Evolutionary conservation across 2,888 invertebrate species (phyloP), one percentile per base, ranked within the genome.

Genomic region (Antheraea assamensis): DNA sequence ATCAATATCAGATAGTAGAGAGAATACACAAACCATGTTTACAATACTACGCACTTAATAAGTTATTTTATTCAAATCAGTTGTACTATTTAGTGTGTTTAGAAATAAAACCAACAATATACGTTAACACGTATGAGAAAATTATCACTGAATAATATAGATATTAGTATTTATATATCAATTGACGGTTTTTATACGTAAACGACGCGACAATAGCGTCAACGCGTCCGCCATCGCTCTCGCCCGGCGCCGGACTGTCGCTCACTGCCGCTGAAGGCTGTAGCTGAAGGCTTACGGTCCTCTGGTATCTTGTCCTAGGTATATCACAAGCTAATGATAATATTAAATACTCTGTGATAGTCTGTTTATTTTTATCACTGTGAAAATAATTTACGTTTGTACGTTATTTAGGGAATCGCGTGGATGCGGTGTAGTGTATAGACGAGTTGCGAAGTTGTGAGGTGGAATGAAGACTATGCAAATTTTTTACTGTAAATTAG

Each of bases 311-410:
- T 31, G 27, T 64, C 47, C 30, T 30, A 52, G 66, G 72, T 49
- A 68, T 70, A 68, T 70, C 70, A 68, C 70, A 42, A 61, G 47
- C 42, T 66, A 73, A 70, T 70, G 70, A 73, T 73, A 66, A 15
- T 70, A 55, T 66, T n/a, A 68, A 27, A n/a, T 70, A 55, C 70
- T 73, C 58, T 73, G 42, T 64, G 24, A 72, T 55, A 31, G 7
- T 55, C 24, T 73, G 42, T 58, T 70, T 58, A 31, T 72, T 70
- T 73, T 73, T 35, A 31, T 31, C 71, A 71, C 19, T 30, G 31
- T 8, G 19, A 21, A 31, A 21, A 31, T 66, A 66, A 66, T 31
- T 66, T 31, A 66, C 19, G 66, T 66, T 31, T 66, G 17, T 31
- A 19, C 30, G 15, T 58, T 24, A 58, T 58, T 58, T 24, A 10